Percentiles rank a stretch among this genome's conserved stretches.
Conservation (phyloP, 2,797 vertebrate genomes). For the Cryptoblepharus egeriae region DNA sequence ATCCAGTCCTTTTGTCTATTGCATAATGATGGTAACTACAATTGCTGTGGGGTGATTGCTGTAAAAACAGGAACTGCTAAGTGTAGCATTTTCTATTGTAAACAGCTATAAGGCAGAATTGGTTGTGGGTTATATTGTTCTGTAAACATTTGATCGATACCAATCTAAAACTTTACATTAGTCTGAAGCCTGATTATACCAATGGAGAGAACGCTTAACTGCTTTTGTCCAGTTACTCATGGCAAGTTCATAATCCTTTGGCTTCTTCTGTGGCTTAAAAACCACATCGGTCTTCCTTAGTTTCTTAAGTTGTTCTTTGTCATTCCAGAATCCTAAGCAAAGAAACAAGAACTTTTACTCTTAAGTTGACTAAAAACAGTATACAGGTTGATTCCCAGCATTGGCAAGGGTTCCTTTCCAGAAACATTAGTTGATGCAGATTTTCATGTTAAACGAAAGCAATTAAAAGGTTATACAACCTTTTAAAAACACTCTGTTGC, state of each 20-base stretch:
- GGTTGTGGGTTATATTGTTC: constrained; percentile 42
- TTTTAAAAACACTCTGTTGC: too few relatives aligned
- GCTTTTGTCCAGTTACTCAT: constrained; percentile 91
- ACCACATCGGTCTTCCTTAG: constrained; percentile 79
- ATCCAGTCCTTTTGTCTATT: constrained; percentile 49
- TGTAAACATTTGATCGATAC: constrained; percentile 25
- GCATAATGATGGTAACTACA: constrained; percentile 45
- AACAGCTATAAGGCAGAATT: constrained; percentile 8
- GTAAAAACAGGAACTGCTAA: constrained; percentile 19
- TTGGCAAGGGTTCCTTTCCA: too few relatives aligned
- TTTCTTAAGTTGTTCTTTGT: constrained; percentile 87
- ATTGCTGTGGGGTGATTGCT: constrained; percentile 21
- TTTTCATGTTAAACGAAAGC: too few relatives aligned
- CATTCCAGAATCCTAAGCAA: constrained; percentile 88
- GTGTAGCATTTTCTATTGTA: constrained; percentile 2
- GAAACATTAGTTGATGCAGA: too few relatives aligned
- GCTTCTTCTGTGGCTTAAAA: constrained; percentile 82
- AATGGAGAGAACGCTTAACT: constrained; percentile 85
- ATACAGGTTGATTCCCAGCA: too few relatives aligned
- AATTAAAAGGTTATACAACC: too few relatives aligned
- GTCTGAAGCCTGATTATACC: constrained; percentile 81
- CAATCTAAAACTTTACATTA: constrained; percentile 13
- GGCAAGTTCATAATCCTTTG: constrained; percentile 76
- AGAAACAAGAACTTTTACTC: constrained; percentile 50
- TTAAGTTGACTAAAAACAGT: constrained; percentile 53